phyloP scores from a whole-genome alignment of 2,113 vertebrate genomes.

The Pterocles orientalis region DNA sequence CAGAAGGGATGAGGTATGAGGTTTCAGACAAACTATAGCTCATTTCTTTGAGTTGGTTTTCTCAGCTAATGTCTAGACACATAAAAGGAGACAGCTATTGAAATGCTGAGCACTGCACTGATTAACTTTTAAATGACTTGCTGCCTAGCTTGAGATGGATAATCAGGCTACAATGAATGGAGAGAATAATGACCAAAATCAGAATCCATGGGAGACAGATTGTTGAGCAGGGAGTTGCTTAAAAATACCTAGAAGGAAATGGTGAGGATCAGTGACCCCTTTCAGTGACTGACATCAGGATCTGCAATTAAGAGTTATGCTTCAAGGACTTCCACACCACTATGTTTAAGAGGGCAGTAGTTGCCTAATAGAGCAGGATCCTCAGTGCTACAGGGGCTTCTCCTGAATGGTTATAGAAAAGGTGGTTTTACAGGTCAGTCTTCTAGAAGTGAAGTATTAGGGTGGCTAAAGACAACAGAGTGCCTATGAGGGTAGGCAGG shows the following conservation, averaged over 20 bases:
- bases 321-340: neutral
- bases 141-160: conserved; percentile 49
- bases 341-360: neutral
- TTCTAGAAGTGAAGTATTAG: neutral
- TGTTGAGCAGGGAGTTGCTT: conserved; percentile 5
- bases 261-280: conserved; percentile 36
- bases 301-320: neutral
- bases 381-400: neutral
- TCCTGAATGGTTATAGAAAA: neutral
- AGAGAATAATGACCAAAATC: conserved; percentile 40
- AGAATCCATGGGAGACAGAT: conserved; percentile 39
- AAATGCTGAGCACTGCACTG: conserved; percentile 60
- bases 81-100: conserved; percentile 53
- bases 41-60: conserved; percentile 37
- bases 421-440: neutral
- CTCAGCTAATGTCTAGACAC: conserved; percentile 34
- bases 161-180: conserved; percentile 45
- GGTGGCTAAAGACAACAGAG: neutral
- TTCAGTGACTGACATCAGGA: conserved; percentile 11
- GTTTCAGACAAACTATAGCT: conserved; percentile 19
- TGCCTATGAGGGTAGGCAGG: neutral
- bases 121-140: conserved; percentile 71
- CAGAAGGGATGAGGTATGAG: neutral
- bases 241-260: conserved; percentile 61
- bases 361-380: neutral